These are phyloP conservation scores for Eupithecia subumbrata DNA, from an alignment of 2,888 invertebrate species.

Conservation along the genomic window DNA sequence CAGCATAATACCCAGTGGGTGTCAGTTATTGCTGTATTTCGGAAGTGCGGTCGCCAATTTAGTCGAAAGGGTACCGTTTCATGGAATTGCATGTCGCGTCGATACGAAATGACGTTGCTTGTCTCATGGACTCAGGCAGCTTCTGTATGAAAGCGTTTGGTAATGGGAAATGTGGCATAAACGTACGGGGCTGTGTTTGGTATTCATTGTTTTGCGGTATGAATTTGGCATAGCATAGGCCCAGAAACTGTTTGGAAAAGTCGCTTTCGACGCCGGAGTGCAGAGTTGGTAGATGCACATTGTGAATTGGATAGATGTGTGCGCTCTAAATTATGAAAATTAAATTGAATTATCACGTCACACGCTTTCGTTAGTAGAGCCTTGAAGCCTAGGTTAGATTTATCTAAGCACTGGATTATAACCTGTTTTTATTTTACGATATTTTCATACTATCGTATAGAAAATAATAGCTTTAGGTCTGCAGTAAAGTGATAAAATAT, in stretches of 20 bases:
- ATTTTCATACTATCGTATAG: no score
- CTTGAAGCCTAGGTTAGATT: no score
- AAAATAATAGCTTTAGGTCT: no score
- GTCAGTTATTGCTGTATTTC: conserved; percentile 38
- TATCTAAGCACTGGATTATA: no score
- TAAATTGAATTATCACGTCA: no score
- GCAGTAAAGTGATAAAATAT: no score
- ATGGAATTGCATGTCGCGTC: conserved; percentile 41
- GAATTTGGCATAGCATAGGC: neutral
- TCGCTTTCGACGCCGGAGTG: neutral
- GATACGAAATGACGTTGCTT: conserved; percentile 34
- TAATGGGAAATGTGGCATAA: conserved; percentile 25
- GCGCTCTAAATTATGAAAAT: neutral
- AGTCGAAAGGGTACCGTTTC: conserved; percentile 42
- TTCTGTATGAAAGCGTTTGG: conserved; percentile 25
- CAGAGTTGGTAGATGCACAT: neutral
- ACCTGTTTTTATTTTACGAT: no score
- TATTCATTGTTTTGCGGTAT: conserved; percentile 6
- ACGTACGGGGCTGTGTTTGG: conserved; percentile 10
- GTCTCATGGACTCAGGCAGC: conserved; percentile 21
- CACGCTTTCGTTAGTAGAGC: no score
- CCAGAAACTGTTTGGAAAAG: neutral
- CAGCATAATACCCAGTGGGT: conserved; percentile 28
- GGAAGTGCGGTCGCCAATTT: conserved; percentile 45
- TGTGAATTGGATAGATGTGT: neutral